phyloP scores from a whole-genome alignment of 2,113 vertebrate genomes.

The Cricetomys ansorgei region DNA sequence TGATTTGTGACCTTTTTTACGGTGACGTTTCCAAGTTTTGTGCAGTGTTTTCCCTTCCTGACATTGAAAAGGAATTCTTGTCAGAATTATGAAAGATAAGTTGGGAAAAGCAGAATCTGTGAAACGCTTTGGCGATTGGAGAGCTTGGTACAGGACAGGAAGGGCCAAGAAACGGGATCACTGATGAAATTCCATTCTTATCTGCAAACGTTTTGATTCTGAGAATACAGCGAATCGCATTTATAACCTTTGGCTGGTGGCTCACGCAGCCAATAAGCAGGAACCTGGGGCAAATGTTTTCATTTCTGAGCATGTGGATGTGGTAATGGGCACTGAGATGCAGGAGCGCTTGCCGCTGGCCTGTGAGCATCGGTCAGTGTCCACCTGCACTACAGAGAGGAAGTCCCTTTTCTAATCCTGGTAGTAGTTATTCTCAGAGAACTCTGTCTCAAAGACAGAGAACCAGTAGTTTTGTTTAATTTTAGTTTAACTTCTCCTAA shows the following conservation, averaged over 20 bases:
- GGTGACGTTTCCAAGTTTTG: background rate
- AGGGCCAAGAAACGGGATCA: background rate
- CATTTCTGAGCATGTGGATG: background rate
- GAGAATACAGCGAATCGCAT: background rate
- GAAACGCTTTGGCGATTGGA: background rate
- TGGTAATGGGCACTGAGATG: background rate
- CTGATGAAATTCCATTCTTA: slow-evolving; percentile 50
- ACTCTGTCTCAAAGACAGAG: background rate
- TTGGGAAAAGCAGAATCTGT: slow-evolving; percentile 34
- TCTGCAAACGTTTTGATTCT: slow-evolving; percentile 52
- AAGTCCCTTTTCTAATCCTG: background rate
- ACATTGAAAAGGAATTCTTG: background rate
- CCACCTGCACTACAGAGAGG: background rate
- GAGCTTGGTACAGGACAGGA: slow-evolving; percentile 2
- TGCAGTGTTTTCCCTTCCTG: slow-evolving; percentile 4
- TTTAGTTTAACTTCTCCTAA: background rate
- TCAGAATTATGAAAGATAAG: slow-evolving; percentile 2
- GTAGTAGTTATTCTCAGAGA: background rate
- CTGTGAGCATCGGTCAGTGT: background rate
- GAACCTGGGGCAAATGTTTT: background rate
- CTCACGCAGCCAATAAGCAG: background rate
- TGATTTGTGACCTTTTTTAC: background rate
- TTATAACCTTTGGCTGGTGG: background rate
- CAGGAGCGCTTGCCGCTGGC: background rate
- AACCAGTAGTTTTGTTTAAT: background rate